Conservation (phyloP, 64 coral and sea anemone species). For the Pocillopora verrucosa region DNA sequence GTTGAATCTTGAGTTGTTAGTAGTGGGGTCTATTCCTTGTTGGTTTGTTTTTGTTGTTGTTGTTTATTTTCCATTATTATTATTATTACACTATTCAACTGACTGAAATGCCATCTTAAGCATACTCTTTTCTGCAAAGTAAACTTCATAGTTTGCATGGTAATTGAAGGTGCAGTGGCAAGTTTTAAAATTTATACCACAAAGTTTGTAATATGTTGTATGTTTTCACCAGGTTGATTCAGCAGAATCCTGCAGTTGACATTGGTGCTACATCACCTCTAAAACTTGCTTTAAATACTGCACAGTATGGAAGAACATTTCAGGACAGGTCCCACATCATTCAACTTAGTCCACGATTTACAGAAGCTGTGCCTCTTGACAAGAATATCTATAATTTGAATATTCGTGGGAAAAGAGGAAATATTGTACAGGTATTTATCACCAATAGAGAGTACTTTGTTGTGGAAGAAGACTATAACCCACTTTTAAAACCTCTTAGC, state of each 20-base stretch:
- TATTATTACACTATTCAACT: too few species aligned
- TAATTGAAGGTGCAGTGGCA: not conserved
- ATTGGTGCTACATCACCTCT: constrained; percentile 84
- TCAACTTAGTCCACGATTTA: constrained; percentile 43
- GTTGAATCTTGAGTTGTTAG: too few species aligned
- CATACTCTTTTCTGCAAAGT: too few species aligned
- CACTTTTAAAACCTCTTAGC: too few species aligned
- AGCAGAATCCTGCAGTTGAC: constrained; percentile 88
- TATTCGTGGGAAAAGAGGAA: constrained; percentile 94
- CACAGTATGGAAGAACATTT: constrained; percentile 94
- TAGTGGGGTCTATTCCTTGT: too few species aligned
- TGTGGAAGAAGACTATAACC: too few species aligned
- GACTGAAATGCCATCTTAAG: too few species aligned
- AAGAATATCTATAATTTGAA: constrained; percentile 84
- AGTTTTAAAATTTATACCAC: not conserved
- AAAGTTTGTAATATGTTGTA: not conserved
- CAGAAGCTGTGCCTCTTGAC: constrained; percentile 28
- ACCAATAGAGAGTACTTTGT: not conserved
- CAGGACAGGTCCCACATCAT: constrained; percentile 93
- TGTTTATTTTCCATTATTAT: too few species aligned
- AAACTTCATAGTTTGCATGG: too few species aligned
- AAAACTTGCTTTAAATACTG: constrained; percentile 93
- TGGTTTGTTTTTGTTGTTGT: too few species aligned
- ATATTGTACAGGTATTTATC: constrained; percentile 79
- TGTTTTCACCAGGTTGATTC: constrained; percentile 36